Percentiles rank a stretch among this genome's conserved stretches.
Conservation (phyloP, 2,888 invertebrate species). For the Parnassius glacialis region DNA sequence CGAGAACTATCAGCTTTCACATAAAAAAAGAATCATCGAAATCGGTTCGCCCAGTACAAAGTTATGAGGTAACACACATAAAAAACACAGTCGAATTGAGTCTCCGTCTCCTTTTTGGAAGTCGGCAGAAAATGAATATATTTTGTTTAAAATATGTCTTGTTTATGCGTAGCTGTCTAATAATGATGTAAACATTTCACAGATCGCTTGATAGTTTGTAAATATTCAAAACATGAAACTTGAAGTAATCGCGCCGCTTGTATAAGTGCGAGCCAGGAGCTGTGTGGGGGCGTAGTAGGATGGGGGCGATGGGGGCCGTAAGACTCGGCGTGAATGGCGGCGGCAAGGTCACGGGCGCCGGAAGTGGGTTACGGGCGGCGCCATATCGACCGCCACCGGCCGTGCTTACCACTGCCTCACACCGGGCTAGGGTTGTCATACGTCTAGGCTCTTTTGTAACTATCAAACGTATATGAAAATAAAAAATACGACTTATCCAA, state of each 20-base stretch:
- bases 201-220: constrained; percentile 1
- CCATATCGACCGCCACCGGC: constrained; percentile 64
- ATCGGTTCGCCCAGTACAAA: too few relatives aligned
- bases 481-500: background rate
- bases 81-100: too few relatives aligned
- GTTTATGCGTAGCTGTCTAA: too few relatives aligned
- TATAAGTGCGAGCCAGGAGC: constrained; percentile 42
- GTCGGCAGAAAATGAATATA: too few relatives aligned
- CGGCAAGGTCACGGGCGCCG: constrained; percentile 78
- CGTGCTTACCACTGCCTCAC: constrained; percentile 32
- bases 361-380: constrained; percentile 80
- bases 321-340: constrained; percentile 76
- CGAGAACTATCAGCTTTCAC: too few relatives aligned
- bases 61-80: too few relatives aligned
- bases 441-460: constrained; percentile 6
- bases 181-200: too few relatives aligned
- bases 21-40: too few relatives aligned
- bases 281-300: constrained; percentile 36
- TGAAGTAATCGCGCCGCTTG: constrained; percentile 56
- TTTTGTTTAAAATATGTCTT: too few relatives aligned
- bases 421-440: constrained; percentile 29
- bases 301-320: constrained; percentile 45
- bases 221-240: constrained; percentile 47
- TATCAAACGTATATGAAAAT: background rate
- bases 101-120: too few relatives aligned